Evolutionary conservation across 2,113 vertebrate genomes (phyloP), one percentile per base, ranked within the genome.

Genomic region (Mellivora capensis): DNA sequence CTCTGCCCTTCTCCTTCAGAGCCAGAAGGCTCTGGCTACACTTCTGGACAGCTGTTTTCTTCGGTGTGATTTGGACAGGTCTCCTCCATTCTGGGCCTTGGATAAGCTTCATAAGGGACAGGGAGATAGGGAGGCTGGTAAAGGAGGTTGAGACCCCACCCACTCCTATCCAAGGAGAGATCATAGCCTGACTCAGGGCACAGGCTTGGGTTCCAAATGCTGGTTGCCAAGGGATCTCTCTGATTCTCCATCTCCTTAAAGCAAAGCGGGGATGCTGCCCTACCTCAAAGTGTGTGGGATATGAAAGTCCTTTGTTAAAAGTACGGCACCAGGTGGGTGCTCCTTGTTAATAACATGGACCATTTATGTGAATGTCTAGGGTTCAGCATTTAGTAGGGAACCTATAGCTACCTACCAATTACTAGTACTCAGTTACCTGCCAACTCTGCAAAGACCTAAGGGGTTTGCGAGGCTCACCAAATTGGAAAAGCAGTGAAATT

Each of bases 261-360:
- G 29, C 54, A 29, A 42, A 80, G 37, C 1, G 31, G 6, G 12
- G 25, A 4, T 29, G 42, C 61, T 42, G 12, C 42, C 34, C 42
- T 7, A 21, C 82, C 31, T 61, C 37, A 0, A 23, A 34, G 39
- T 0, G 20, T 2, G 77, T 3, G 0, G 39, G 57, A 27, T 4
- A 9, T 1, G 39, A 42, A 47, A 64, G 47, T 8, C 18, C 34
- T 23, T 29, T 31, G 31, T 74, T 14, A 62, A 6, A 1, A 34
- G 85, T 4, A 8, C 0, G 17, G 76, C 4, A 29, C 27, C 2
- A 34, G 47, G 14, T 6, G 31, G 42, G 62, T 14, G 52, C n/a
- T 42, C 1, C 0, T 34, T 29, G 67, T 76, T 44, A 14, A 14
- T 34, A 59, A 25, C 54, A 4, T 0, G 0, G 69, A 31, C n/a